These are phyloP conservation scores for Xyrauchen texanus DNA, from an alignment of 2,113 vertebrate species.

Conservation along the genomic window DNA sequence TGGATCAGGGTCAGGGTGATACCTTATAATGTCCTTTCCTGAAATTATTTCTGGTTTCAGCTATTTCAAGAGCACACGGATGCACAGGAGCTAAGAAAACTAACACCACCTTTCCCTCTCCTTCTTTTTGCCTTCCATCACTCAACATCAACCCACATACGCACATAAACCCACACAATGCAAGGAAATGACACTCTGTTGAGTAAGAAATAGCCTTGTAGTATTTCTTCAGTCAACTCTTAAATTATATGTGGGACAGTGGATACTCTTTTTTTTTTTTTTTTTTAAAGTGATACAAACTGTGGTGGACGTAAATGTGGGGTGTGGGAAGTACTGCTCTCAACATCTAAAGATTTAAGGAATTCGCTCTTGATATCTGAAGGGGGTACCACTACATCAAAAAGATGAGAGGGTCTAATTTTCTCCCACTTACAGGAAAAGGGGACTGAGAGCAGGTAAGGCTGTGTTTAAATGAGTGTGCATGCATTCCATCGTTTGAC, in stretches of 20 bases:
- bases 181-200: conserved; percentile 49
- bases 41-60: conserved; percentile 47
- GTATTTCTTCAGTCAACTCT: not conserved
- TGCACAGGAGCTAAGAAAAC: conserved; percentile 43
- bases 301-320: too few species aligned
- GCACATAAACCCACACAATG: conserved; percentile 50
- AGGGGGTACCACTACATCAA: not conserved
- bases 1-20: conserved; percentile 9
- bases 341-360: not conserved
- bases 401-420: not conserved
- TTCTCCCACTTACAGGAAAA: not conserved
- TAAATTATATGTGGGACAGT: not conserved
- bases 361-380: not conserved
- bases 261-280: not conserved
- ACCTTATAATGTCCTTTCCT: conserved; percentile 50
- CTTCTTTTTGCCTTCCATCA: conserved; percentile 23
- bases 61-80: conserved; percentile 44
- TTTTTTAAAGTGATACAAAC: too few species aligned
- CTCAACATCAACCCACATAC: conserved; percentile 35
- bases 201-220: conserved; percentile 19
- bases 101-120: conserved; percentile 46
- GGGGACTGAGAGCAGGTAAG: not conserved
- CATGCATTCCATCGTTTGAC: not conserved
- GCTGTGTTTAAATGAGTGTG: not conserved
- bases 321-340: too few species aligned